Conservation (phyloP, 2,888 invertebrate genomes). For the Phymatocera aterrima region DNA sequence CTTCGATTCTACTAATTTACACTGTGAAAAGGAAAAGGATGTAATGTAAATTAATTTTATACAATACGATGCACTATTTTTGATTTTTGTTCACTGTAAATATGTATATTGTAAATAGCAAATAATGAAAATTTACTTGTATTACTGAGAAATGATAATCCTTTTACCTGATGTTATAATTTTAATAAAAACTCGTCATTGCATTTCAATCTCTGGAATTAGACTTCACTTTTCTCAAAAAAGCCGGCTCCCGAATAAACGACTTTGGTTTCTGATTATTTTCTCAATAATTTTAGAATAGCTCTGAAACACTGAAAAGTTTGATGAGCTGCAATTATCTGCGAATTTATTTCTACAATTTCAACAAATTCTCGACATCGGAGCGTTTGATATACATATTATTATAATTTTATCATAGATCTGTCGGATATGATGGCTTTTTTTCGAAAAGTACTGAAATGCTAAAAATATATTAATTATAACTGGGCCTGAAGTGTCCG, state of each 20-base stretch:
- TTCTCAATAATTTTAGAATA: too few relatives aligned
- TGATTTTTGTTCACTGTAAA: not conserved
- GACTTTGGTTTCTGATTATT: too few relatives aligned
- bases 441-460: slow-evolving; percentile 79
- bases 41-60: slow-evolving; percentile 16
- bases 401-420: too few relatives aligned
- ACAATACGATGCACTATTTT: not conserved
- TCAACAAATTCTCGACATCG: too few relatives aligned
- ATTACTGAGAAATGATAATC: too few relatives aligned
- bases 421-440: slow-evolving; percentile 67
- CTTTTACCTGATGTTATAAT: not conserved
- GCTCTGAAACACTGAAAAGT: too few relatives aligned
- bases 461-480: slow-evolving; percentile 83
- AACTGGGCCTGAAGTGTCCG: slow-evolving; percentile 88
- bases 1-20: slow-evolving; percentile 91
- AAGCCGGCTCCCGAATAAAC: too few relatives aligned
- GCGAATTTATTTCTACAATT: too few relatives aligned
- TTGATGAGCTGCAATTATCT: too few relatives aligned
- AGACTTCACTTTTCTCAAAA: slow-evolving; percentile 3
- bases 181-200: not conserved
- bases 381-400: too few relatives aligned
- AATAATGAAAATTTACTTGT: too few relatives aligned
- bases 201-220: not conserved
- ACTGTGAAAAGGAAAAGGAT: slow-evolving; percentile 73
- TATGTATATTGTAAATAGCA: slow-evolving; percentile 1